phyloP scores from a whole-genome alignment of 1,140 invertebrate genomes.

The Caenorhabditis remanei region DNA sequence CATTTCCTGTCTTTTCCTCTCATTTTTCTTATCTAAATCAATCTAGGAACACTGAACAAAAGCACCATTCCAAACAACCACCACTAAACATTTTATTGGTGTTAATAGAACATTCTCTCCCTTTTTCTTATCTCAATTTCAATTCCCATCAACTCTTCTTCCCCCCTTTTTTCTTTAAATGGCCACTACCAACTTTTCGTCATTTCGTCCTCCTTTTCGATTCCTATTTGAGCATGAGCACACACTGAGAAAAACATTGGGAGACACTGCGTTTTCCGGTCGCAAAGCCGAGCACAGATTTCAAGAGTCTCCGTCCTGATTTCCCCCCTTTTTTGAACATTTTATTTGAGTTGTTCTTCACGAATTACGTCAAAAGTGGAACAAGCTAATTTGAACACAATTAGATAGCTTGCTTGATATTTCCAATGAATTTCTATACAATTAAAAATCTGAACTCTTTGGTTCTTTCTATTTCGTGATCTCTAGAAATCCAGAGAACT shows the following conservation, averaged over 20 bases:
- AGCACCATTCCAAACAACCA: too few relatives aligned
- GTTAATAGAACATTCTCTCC: not conserved
- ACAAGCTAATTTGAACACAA: not conserved
- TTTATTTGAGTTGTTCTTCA: not conserved
- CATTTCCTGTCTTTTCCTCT: conserved; percentile 5
- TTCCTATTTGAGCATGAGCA: conserved; percentile 31
- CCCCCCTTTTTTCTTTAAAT: not conserved
- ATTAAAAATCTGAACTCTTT: too few relatives aligned
- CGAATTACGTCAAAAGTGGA: not conserved
- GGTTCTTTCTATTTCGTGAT: too few relatives aligned
- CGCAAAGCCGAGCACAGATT: not conserved
- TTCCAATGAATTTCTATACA: too few relatives aligned
- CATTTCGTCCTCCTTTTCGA: not conserved
- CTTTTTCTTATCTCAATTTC: not conserved
- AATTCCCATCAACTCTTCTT: conserved; percentile 9
- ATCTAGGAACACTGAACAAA: conserved; percentile 12
- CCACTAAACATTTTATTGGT: too few relatives aligned
- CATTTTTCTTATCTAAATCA: conserved; percentile 30
- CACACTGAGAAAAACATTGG: conserved; percentile 9
- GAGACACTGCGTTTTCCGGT: conserved; percentile 38
- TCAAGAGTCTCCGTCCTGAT: not conserved
- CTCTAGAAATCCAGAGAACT: too few relatives aligned
- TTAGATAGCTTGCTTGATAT: too few relatives aligned
- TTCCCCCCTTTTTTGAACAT: conserved; percentile 5
- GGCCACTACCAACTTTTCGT: too few relatives aligned